A percentile compares a stretch with the other conserved stretches of the same genome.
These are phyloP conservation scores for Phenganax marumi DNA, from an alignment of 92 coral and sea anemone species.

Conservation along the genomic window DNA sequence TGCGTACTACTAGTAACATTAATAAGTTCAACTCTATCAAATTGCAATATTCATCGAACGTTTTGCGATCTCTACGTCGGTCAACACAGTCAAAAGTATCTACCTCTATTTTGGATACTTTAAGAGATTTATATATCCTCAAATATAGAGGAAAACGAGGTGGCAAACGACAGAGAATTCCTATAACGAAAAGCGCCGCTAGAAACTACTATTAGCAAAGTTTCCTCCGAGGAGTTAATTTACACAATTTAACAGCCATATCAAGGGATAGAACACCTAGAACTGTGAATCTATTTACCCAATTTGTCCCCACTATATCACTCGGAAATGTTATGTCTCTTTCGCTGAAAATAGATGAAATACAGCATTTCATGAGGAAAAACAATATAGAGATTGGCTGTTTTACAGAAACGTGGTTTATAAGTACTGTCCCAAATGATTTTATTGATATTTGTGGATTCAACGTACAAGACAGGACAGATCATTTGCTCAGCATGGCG, in stretches of 20 bases:
- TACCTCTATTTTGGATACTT: too few species aligned
- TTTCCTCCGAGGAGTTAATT: too few species aligned
- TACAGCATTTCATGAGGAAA: conserved; percentile 23
- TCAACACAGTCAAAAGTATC: too few species aligned
- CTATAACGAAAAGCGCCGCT: too few species aligned
- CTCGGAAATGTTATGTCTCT: conserved; percentile 37
- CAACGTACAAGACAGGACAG: conserved; percentile 35
- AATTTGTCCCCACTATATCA: conserved; percentile 36
- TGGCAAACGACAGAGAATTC: too few species aligned
- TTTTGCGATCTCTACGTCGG: too few species aligned
- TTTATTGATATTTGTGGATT: conserved; percentile 27
- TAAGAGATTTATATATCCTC: too few species aligned
- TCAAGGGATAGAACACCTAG: not conserved
- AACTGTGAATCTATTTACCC: conserved; percentile 21
- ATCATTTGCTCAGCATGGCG: conserved; percentile 40
- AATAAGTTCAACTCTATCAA: not conserved
- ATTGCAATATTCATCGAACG: too few species aligned
- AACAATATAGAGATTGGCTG: conserved; percentile 37
- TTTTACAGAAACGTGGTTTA: conserved; percentile 36
- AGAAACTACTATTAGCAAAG: too few species aligned
- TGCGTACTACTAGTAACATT: not conserved
- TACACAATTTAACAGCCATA: too few species aligned
- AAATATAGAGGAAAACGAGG: too few species aligned
- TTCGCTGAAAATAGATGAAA: conserved; percentile 31
- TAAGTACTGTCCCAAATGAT: conserved; percentile 21